Percentiles rank a stretch among this genome's conserved stretches.
Evolutionary conservation across 2,797 vertebrate species (phyloP).

Genomic region (Balearica regulorum): DNA sequence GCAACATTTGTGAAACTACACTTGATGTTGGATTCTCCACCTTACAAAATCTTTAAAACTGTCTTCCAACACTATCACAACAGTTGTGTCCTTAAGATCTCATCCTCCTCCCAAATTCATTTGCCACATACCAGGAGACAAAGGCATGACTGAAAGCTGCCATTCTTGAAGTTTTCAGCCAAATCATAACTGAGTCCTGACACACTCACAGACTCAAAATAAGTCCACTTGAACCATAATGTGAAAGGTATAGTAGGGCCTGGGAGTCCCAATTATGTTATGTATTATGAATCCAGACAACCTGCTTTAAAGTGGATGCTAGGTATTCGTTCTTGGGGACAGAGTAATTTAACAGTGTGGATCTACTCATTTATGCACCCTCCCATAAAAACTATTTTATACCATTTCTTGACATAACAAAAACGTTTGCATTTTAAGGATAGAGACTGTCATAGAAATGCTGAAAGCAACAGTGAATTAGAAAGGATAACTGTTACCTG

Average conservation of each 20-base stretch:
- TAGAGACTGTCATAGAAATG: neutral
- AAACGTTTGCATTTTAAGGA: neutral
- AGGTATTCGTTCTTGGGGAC: neutral
- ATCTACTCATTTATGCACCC: neutral
- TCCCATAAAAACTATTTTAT: neutral
- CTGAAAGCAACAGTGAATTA: neutral
- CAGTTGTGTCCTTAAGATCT: neutral
- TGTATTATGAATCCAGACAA: neutral
- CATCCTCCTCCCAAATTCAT: neutral
- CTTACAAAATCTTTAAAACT: neutral
- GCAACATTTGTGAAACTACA: neutral
- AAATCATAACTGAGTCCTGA: neutral
- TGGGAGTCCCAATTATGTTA: neutral
- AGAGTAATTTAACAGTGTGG: neutral
- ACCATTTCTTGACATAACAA: neutral
- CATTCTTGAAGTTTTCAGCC: neutral
- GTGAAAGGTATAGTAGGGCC: neutral
- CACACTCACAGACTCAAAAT: neutral
- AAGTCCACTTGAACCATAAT: neutral
- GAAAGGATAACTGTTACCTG: neutral
- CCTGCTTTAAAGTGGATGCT: neutral
- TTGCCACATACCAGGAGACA: accelerated
- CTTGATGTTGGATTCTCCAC: neutral
- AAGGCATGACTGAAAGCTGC: neutral
- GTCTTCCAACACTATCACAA: accelerated